Base-by-base conservation (phyloP, 2,888 invertebrate species). In the Calliphora vomitoria region DNA sequence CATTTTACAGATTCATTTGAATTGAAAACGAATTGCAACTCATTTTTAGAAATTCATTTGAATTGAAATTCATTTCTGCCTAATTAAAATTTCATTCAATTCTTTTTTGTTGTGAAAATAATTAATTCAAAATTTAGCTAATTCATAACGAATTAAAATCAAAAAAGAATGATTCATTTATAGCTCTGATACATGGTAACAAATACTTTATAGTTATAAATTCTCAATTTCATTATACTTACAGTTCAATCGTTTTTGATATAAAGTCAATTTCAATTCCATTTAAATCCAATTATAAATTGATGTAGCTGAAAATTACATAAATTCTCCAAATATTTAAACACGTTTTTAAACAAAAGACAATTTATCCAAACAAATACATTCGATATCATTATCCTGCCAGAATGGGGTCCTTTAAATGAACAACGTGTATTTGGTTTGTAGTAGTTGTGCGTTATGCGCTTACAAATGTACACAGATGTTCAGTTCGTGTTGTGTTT, bases 301-400 rank as follows among this genome's bases (percentile, higher is more conserved):
- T 64, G 31, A 81, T 81, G 71, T 66, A 55, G 71, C 75, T 72
- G 71, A 76, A 76, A 66, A 66, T 71, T 55, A 69, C 15, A 76
- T 11, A 74, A 79, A 74, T 69, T 75, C 18, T 31, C 47, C 35
- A 82, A 79, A 82, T 82, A 79, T 86, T 64, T 82, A 69, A 62
- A 79, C 69, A 82, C 62, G 50, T 55, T 64, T 55, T 69, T 20
- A 82, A 60, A 38, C 25, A 47, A 66, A 74, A 20, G 35, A 35
- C 47, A 60, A 62, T 58, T 64, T 64, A 64, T 81, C 53, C 13
- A n/a, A 35, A 55, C 10, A 69, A 78, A 83, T 58, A 38, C 41
- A 79, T 50, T 79, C 15, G 50, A 58, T 62, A 38, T 64, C 58
- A 60, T 79, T 79, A 76, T 72, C 38, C 58, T 68, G 18, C 66